phyloP scores from a whole-genome alignment of 30 jellyfish, hydroid and myxozoan genomes.

The Clytia hemisphaerica region DNA sequence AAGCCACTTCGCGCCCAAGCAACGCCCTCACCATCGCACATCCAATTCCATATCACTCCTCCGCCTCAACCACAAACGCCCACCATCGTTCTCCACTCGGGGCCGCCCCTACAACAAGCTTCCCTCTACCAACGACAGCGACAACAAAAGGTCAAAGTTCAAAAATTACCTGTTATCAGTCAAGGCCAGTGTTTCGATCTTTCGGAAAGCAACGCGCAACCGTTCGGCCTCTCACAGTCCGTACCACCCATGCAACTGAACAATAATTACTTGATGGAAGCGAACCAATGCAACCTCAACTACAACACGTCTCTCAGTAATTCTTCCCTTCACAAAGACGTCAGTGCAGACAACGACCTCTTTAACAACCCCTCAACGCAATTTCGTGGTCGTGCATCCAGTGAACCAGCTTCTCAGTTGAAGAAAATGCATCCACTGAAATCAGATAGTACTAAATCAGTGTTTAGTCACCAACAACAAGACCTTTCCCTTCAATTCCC shows the following conservation, averaged over 20 bases:
- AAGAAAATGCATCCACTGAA: no score
- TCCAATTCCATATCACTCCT: not conserved
- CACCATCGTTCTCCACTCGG: constrained; percentile 4
- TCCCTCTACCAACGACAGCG: not conserved
- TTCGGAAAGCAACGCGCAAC: no score
- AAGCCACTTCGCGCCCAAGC: not conserved
- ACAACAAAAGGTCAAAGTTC: constrained; percentile 3
- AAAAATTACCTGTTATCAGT: constrained; percentile 1
- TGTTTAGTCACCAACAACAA: no score
- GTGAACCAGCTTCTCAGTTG: no score
- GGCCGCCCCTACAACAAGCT: constrained; percentile 11
- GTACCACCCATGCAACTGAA: constrained; percentile 6
- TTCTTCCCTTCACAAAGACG: no score
- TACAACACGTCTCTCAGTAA: no score
- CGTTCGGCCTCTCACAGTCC: constrained; percentile 13
- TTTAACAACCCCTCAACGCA: no score
- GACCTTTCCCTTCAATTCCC: no score
- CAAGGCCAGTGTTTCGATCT: not conserved
- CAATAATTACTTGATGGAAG: not conserved
- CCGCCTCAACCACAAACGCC: constrained; percentile 21
- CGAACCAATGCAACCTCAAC: no score
- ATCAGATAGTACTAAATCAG: no score
- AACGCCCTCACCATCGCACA: not conserved
- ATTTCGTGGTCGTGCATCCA: no score
- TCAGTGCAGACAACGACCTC: no score